phyloP scores from a whole-genome alignment of 2,113 vertebrate genomes.

The Pseudorasbora parva region DNA sequence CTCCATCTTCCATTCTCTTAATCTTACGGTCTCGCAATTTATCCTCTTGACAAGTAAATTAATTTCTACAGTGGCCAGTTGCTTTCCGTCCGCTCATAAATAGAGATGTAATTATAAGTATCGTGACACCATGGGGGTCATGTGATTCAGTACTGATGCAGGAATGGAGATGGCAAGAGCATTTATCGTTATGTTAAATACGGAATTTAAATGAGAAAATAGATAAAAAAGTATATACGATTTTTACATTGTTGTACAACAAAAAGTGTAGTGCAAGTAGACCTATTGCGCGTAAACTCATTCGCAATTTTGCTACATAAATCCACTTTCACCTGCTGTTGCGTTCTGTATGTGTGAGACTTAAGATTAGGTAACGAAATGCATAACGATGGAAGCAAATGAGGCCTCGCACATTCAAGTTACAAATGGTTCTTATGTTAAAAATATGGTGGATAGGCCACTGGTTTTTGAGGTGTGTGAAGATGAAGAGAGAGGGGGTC shows the following conservation, averaged over 20 bases:
- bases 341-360: too few relatives aligned
- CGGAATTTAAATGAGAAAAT: background rate
- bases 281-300: too few relatives aligned
- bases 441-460: background rate
- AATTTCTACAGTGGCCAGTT: conserved; percentile 8
- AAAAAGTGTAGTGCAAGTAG: too few relatives aligned
- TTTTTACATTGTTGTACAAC: too few relatives aligned
- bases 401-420: too few relatives aligned
- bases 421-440: too few relatives aligned
- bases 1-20: background rate
- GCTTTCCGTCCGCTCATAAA: background rate
- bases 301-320: too few relatives aligned
- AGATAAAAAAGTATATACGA: background rate
- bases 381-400: too few relatives aligned
- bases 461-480: background rate
- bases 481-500: background rate
- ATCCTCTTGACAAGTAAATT: background rate
- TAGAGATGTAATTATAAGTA: conserved; percentile 2
- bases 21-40: background rate
- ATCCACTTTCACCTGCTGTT: too few relatives aligned
- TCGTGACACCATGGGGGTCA: background rate
- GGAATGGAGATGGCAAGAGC: background rate
- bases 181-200: background rate
- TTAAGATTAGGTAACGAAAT: too few relatives aligned
- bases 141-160: conserved; percentile 14